These are phyloP conservation scores for Scaeva pyrastri DNA, from an alignment of 2,888 invertebrate genomes.

Conservation along the genomic window DNA sequence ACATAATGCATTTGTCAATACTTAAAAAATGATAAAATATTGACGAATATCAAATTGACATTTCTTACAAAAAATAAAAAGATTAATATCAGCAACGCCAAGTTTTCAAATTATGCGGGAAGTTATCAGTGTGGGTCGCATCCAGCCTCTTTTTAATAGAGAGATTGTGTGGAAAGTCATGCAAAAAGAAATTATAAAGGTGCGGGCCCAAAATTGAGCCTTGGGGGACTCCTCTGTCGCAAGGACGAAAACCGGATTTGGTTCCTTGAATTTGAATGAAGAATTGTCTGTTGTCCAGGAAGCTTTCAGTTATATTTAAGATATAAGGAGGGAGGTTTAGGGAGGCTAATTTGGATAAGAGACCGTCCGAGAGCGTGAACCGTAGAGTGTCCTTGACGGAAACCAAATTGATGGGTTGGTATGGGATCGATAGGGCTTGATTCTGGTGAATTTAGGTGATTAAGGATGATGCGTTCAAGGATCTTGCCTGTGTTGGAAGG, in stretches of 20 bases:
- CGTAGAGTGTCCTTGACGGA: background rate
- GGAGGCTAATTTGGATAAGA: background rate
- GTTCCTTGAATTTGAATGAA: slow-evolving; percentile 11
- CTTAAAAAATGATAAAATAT: no score
- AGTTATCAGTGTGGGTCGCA: no score
- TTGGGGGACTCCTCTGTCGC: slow-evolving; percentile 52
- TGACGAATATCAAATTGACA: no score
- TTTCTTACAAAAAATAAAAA: no score
- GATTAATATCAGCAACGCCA: no score
- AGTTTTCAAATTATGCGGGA: no score
- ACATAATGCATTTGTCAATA: no score
- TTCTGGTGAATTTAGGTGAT: no score
- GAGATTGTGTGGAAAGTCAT: slow-evolving; percentile 61
- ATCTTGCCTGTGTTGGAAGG: no score
- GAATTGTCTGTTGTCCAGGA: slow-evolving; percentile 31
- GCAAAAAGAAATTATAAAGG: slow-evolving; percentile 28
- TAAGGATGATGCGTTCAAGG: no score
- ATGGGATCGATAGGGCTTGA: no score
- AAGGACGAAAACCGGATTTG: background rate
- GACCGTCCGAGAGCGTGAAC: background rate
- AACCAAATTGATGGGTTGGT: background rate
- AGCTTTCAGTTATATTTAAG: slow-evolving; percentile 35
- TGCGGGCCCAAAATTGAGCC: slow-evolving; percentile 31
- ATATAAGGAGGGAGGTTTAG: background rate
- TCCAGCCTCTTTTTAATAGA: background rate